Evolutionary conservation across 2,797 vertebrate genomes (phyloP).

Genomic region (Acridotheres tristis): DNA sequence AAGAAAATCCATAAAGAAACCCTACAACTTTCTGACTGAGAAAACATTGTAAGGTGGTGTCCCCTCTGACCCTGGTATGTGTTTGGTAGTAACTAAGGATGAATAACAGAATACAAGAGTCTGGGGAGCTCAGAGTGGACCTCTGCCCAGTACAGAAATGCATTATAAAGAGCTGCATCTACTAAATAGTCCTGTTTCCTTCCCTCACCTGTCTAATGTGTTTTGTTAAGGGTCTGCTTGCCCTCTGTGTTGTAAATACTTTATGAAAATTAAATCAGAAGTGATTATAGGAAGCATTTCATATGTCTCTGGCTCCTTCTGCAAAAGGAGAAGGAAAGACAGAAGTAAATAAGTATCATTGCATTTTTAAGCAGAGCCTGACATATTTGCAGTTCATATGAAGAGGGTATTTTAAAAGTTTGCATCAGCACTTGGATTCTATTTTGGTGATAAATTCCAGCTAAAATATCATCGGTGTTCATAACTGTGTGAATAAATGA

Average conservation of each 20-base stretch:
- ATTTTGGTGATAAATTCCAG: conserved; percentile 72
- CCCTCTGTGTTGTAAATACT: not conserved
- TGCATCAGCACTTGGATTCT: conserved; percentile 76
- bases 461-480: conserved; percentile 72
- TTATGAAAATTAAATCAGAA: conserved; percentile 30
- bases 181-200: not conserved
- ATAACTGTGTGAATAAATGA: conserved; percentile 72
- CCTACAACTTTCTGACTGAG: not conserved
- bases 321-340: not conserved
- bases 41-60: not conserved
- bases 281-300: not conserved
- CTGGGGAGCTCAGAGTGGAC: not conserved
- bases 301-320: not conserved
- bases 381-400: conserved; percentile 48
- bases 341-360: not conserved
- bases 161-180: not conserved
- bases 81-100: not conserved
- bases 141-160: not conserved
- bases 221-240: not conserved
- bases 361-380: conserved; percentile 51
- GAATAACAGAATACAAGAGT: not conserved
- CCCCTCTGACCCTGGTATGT: not conserved
- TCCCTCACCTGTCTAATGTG: conserved; percentile 23
- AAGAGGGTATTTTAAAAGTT: conserved; percentile 57
- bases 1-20: not conserved